These are phyloP conservation scores for Gadus chalcogrammus DNA, from an alignment of 2,113 vertebrate genomes.

Conservation along the genomic window DNA sequence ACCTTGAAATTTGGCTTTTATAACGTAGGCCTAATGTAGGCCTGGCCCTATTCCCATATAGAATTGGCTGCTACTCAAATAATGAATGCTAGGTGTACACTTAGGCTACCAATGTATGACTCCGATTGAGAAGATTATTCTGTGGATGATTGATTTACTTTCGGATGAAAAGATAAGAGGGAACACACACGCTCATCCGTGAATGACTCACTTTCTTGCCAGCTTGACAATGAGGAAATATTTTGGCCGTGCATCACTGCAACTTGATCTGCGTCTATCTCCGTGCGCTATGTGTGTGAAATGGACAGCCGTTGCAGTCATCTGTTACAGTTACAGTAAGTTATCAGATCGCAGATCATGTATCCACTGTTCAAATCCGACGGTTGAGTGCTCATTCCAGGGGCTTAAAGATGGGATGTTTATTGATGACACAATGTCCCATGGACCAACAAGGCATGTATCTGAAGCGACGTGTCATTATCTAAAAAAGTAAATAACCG, in stretches of 20 bases:
- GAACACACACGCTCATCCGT: conserved; percentile 18
- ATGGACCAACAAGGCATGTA: background rate
- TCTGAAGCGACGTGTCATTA: no score
- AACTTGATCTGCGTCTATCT: background rate
- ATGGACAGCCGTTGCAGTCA: background rate
- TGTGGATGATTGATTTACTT: conserved; percentile 34
- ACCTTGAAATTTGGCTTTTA: no score
- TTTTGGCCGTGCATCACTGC: conserved; percentile 41
- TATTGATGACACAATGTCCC: background rate
- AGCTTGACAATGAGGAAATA: conserved; percentile 29
- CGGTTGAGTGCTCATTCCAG: background rate
- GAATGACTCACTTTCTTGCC: conserved; percentile 3
- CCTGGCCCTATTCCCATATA: no score
- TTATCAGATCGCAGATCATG: background rate
- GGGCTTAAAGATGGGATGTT: background rate
- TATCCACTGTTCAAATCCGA: no score
- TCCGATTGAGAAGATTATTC: conserved; percentile 12
- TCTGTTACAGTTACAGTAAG: background rate
- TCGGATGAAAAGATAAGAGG: conserved; percentile 40
- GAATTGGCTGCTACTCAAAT: no score
- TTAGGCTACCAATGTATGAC: no score
- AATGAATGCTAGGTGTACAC: no score
- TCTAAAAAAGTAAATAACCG: no score
- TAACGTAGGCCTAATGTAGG: no score
- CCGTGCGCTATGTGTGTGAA: background rate